phyloP scores from a whole-genome alignment of 2,888 invertebrate species.

The Plagiodera versicolora region DNA sequence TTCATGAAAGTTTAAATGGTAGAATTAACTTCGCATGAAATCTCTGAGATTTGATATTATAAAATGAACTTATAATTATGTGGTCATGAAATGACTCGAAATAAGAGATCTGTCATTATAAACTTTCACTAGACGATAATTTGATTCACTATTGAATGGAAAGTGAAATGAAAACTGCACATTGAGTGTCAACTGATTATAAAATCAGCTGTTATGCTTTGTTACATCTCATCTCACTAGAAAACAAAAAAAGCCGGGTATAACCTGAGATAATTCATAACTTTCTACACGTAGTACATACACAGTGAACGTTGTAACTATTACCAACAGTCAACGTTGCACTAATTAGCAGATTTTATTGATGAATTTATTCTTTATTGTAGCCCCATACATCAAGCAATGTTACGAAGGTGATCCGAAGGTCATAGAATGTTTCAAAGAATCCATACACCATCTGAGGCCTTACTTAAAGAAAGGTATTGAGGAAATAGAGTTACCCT shows the following conservation, averaged over 20 bases:
- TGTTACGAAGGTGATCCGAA: constrained; percentile 66
- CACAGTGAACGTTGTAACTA: no score
- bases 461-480: constrained; percentile 65
- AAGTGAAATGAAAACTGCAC: constrained; percentile 21
- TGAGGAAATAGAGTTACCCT: constrained; percentile 67
- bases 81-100: neutral
- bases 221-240: neutral
- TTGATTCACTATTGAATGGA: constrained; percentile 12
- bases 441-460: constrained; percentile 61
- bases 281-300: no score
- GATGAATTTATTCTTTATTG: constrained; percentile 32
- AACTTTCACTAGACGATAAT: constrained; percentile 21
- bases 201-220: neutral
- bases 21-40: no score
- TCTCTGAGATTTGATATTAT: no score
- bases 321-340: no score
- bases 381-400: constrained; percentile 69
- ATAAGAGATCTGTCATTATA: neutral
- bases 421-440: constrained; percentile 61
- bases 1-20: no score
- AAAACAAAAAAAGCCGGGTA: no score
- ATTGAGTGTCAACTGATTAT: constrained; percentile 3
- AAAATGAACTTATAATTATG: neutral
- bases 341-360: neutral
- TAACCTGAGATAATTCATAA: no score